Evolutionary conservation across 2,797 vertebrate genomes (phyloP), one percentile per base, ranked within the genome.

Genomic region (Acestrorhynchus altus): DNA sequence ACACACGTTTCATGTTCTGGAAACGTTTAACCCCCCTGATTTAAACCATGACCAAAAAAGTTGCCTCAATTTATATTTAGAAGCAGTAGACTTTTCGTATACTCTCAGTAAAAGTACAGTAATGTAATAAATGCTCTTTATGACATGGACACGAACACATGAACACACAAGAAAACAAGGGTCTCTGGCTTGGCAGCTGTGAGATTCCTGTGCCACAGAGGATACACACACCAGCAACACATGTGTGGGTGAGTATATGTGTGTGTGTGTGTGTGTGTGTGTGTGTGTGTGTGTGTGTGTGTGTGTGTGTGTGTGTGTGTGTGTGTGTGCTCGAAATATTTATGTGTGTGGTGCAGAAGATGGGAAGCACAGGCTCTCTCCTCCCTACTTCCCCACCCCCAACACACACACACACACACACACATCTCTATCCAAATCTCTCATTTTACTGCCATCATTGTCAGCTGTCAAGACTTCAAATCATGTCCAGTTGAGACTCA

Each of bases 311-410:
- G 26, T 74, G 44, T 49, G 44, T 59, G 49, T 46, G 26, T 74
- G 46, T 60, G 44, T 60, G 51, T 57, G 64, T 35, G 35, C 69
- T 35, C 78, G 65, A 82, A 82, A 82, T 84, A 83, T 84, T 82
- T 84, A 84, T 84, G 75, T 65, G 64, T 84, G 75, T 65, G 64
- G 68, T 78, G 65, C 74, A 75, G 80, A 76, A 78, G 71, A 79
- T 76, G 74, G 74, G 79, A 18, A 70, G 46, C 68, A 51, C 74
- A 64, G 63, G 65, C 81, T 18, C 56, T 61, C 44, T 31, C 81
- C 66, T 70, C 39, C 51, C 16, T 71, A 22, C 44, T 63, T n/a
- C 28, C 26, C 35, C n/a, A n/a, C n/a, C n/a, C n/a, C n/a, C n/a
- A n/a, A n/a, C n/a, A n/a, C n/a, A n/a, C n/a, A n/a, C n/a, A n/a